Conservation (phyloP, 2,797 vertebrate genomes). For the Ctenosaura bakeri region DNA sequence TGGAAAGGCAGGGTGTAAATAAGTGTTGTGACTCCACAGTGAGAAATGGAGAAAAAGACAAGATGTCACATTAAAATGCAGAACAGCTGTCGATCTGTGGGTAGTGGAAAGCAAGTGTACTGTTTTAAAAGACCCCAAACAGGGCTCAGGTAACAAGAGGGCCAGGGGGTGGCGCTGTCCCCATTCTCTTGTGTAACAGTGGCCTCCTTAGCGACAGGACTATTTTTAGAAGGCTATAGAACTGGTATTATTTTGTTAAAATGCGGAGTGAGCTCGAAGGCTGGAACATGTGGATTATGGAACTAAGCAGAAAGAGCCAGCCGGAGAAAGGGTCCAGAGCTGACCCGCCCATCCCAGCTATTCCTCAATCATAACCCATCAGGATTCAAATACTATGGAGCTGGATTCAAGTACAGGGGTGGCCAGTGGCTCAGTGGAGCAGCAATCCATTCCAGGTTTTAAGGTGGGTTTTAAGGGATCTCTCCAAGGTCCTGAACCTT, state of each 20-base stretch:
- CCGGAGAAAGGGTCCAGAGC: not conserved
- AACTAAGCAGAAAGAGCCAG: not conserved
- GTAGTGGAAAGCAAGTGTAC: not conserved
- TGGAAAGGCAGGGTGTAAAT: no score
- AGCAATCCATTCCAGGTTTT: no score
- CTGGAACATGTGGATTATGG: not conserved
- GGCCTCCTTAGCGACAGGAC: no score
- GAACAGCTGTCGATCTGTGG: not conserved
- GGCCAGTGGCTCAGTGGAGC: no score
- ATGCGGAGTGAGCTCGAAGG: not conserved
- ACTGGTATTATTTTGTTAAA: not conserved
- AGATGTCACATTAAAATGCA: not conserved
- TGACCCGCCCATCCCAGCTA: not conserved
- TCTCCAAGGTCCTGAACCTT: no score
- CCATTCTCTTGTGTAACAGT: not conserved
- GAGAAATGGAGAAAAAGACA: not conserved
- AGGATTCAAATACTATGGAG: no score
- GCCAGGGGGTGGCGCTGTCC: not conserved
- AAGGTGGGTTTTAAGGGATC: no score
- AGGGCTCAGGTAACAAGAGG: not conserved
- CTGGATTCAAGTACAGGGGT: no score
- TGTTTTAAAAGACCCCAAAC: not conserved
- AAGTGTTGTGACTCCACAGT: not conserved
- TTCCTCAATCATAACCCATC: no score
- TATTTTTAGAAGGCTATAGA: not conserved